phyloP scores from a whole-genome alignment of 2,113 vertebrate species.

The Ciconia stormi region DNA sequence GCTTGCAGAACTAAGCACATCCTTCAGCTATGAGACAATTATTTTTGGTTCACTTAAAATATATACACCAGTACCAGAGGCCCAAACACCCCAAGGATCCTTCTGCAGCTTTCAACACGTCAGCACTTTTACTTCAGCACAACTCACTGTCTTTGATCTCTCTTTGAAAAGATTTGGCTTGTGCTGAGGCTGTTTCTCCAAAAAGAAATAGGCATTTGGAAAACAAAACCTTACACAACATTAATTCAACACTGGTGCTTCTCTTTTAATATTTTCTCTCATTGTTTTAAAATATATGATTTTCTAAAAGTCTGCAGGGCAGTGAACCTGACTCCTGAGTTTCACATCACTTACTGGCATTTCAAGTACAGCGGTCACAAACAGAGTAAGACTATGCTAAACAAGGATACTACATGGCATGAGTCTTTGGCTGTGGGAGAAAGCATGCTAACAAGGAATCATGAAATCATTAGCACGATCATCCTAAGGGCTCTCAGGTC shows the following conservation, averaged over 20 bases:
- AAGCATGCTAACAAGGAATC: not conserved
- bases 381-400: not conserved
- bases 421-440: not conserved
- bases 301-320: not conserved
- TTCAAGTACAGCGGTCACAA: not conserved
- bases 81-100: conserved; percentile 38
- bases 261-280: not conserved
- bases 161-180: conserved; percentile 53
- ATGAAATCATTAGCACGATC: not conserved
- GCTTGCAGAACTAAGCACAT: conserved; percentile 24
- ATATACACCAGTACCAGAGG: conserved; percentile 23
- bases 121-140: not conserved
- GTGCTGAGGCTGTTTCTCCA: not conserved
- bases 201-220: conserved; percentile 2
- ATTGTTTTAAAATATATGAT: not conserved
- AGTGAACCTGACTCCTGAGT: not conserved
- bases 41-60: conserved; percentile 60
- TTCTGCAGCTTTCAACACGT: not conserved
- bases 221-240: conserved; percentile 20
- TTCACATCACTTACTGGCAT: not conserved
- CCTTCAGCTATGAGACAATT: conserved; percentile 31
- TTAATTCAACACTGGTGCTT: not conserved
- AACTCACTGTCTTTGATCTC: conserved; percentile 38
- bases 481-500: not conserved
- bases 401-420: not conserved